These are phyloP conservation scores for Globia sparganii DNA, from an alignment of 2,888 invertebrate species.

Conservation along the genomic window DNA sequence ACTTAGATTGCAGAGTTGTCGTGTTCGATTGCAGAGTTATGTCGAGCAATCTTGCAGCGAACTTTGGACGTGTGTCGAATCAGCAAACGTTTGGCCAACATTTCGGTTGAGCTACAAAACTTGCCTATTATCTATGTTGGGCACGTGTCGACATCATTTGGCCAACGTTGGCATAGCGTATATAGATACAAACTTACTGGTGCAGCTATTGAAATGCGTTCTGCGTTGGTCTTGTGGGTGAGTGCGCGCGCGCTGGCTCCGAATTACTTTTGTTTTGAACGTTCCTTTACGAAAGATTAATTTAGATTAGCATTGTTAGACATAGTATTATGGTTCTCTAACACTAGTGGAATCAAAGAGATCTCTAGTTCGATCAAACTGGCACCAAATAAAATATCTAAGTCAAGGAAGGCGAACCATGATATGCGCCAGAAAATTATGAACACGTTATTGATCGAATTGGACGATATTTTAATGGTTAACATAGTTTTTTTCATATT, in stretches of 20 bases:
- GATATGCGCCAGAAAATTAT: background rate
- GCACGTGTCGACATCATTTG: conserved; percentile 28
- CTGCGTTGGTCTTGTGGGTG: conserved; percentile 74
- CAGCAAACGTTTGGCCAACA: conserved; percentile 39
- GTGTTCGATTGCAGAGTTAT: conserved; percentile 60
- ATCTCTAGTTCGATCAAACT: background rate
- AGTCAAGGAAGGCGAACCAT: background rate
- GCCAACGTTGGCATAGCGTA: conserved; percentile 46
- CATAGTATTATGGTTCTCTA: background rate
- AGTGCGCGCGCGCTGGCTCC: conserved; percentile 82
- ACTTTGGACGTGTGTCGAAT: conserved; percentile 25
- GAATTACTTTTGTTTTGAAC: conserved; percentile 78
- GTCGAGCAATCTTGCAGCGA: conserved; percentile 44
- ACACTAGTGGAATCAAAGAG: background rate
- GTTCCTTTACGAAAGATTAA: conserved; percentile 66
- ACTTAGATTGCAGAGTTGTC: conserved; percentile 40
- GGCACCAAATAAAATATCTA: background rate
- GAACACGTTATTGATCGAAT: too few species aligned
- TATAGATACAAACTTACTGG: conserved; percentile 48
- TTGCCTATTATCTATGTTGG: conserved; percentile 25
- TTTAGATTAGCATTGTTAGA: conserved; percentile 5
- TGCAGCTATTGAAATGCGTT: conserved; percentile 55
- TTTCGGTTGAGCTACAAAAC: conserved; percentile 20
- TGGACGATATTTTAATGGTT: too few species aligned
- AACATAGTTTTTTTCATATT: too few species aligned